These are phyloP conservation scores for Chunga burmeisteri DNA, from an alignment of 2,113 vertebrate genomes.

Conservation along the genomic window DNA sequence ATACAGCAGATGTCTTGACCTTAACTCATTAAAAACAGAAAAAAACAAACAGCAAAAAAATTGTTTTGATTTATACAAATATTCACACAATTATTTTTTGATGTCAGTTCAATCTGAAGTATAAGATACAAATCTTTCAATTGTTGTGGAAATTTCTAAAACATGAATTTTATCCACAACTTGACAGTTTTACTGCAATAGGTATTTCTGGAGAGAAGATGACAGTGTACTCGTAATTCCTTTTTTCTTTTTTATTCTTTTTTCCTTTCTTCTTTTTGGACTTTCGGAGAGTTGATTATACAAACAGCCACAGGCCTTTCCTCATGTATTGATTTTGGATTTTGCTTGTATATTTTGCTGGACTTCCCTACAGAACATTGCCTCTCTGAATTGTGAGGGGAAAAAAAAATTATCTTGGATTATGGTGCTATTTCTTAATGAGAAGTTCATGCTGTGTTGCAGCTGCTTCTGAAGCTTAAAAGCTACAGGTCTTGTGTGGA, in stretches of 20 bases:
- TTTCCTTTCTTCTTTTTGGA: background rate
- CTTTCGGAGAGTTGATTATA: background rate
- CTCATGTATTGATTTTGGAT: background rate
- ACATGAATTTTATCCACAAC: background rate
- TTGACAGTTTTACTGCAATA: background rate
- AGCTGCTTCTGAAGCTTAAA: background rate
- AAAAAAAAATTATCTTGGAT: background rate
- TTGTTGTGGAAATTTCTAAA: background rate
- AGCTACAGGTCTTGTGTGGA: background rate
- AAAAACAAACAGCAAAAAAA: too few relatives aligned
- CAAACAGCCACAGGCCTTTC: background rate
- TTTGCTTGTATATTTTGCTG: background rate
- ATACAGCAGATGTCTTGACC: background rate
- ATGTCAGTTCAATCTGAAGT: background rate
- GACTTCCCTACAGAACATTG: background rate
- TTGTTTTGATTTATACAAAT: background rate
- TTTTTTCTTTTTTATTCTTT: background rate
- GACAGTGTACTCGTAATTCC: background rate
- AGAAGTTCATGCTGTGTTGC: background rate
- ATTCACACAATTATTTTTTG: background rate
- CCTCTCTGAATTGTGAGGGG: rapidly evolving
- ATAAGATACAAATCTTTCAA: background rate
- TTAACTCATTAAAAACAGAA: background rate
- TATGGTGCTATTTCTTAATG: background rate
- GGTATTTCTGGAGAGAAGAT: background rate